Percentiles rank a stretch among this genome's conserved stretches.
Conservation (phyloP, 2,113 vertebrate genomes). For the Alosa alosa region DNA sequence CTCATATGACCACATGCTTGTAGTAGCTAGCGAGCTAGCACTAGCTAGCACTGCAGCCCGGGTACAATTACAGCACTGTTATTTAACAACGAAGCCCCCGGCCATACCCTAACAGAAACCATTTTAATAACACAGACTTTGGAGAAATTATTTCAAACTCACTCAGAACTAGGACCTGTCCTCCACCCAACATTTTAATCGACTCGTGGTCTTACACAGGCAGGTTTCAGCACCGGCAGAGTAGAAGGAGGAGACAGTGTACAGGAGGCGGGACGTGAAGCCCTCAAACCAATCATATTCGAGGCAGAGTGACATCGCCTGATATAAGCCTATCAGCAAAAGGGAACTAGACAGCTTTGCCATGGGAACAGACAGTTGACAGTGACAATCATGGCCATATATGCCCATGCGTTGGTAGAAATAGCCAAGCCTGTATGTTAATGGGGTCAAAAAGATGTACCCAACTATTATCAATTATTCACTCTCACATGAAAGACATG, state of each 20-base stretch:
- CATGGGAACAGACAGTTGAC: constrained; percentile 15
- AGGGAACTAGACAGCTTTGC: neutral
- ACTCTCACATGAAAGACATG: too few species aligned
- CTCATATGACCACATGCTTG: neutral
- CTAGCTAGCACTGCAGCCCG: neutral
- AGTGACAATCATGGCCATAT: neutral
- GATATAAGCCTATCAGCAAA: neutral
- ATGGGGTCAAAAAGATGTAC: too few species aligned
- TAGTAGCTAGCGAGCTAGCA: neutral
- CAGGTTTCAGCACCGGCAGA: neutral
- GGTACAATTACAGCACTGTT: neutral
- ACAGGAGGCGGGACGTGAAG: neutral
- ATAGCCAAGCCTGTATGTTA: neutral
- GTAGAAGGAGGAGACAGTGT: neutral
- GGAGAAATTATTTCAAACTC: constrained; percentile 58
- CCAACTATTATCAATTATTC: too few species aligned
- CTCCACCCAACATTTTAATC: constrained; percentile 78
- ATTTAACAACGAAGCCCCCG: neutral
- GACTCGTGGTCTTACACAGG: constrained; percentile 36
- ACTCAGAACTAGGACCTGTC: constrained; percentile 92
- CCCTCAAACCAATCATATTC: neutral
- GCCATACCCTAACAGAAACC: neutral
- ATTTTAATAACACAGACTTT: neutral
- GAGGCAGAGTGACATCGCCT: neutral
- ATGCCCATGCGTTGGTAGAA: neutral